These are phyloP conservation scores for Nyctalus aviator DNA, from an alignment of 2,797 vertebrate species.

Conservation along the genomic window DNA sequence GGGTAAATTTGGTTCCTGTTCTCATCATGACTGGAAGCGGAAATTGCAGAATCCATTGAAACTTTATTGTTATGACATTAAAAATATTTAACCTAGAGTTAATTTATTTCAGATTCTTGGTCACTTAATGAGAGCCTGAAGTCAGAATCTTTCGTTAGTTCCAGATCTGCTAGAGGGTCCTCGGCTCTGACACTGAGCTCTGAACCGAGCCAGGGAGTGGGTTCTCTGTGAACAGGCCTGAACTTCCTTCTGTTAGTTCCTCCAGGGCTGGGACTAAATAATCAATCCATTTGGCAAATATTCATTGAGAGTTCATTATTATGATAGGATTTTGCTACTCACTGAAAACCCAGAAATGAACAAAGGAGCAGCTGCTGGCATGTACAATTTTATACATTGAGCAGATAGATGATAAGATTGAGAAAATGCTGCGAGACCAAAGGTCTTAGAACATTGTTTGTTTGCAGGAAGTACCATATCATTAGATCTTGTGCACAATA, in stretches of 20 bases:
- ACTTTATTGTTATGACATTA: neutral
- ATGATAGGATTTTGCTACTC: slow-evolving; percentile 51
- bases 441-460: slow-evolving; percentile 4
- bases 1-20: neutral
- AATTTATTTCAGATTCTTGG: neutral
- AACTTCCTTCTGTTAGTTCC: neutral
- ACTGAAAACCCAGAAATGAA: neutral
- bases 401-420: neutral
- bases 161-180: neutral
- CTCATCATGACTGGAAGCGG: neutral
- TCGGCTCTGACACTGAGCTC: neutral
- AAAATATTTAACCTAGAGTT: neutral
- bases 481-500: slow-evolving; percentile 18
- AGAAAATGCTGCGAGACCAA: neutral
- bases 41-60: neutral
- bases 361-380: neutral
- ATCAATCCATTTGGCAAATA: neutral
- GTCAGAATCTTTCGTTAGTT: neutral
- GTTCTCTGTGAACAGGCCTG: neutral
- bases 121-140: neutral
- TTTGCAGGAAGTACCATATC: neutral
- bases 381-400: neutral
- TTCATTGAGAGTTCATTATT: slow-evolving; percentile 2
- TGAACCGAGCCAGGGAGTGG: neutral
- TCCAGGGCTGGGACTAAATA: neutral